Evolutionary conservation across 2,797 vertebrate species (phyloP).

Genomic region (Hemibagrus guttatus): DNA sequence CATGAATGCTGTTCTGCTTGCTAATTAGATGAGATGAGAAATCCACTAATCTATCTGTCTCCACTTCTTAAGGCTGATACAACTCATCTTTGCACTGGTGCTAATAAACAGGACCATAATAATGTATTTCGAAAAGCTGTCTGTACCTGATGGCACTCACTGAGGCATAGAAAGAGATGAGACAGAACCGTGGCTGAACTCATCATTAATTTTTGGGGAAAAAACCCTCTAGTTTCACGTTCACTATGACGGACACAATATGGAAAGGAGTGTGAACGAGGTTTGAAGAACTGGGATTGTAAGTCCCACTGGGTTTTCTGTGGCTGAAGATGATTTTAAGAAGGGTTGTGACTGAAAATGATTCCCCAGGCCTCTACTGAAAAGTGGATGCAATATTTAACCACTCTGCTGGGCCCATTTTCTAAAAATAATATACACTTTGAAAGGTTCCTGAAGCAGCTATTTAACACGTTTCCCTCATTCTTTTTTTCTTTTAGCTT

Average conservation of each 20-base stretch:
- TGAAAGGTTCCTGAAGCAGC: neutral
- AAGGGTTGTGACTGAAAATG: slow-evolving; percentile 8
- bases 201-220: neutral
- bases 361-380: neutral
- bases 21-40: neutral
- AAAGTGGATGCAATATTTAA: slow-evolving; percentile 20
- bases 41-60: slow-evolving; percentile 12
- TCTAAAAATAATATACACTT: slow-evolving; percentile 7
- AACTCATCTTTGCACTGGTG: slow-evolving; percentile 16
- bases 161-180: slow-evolving; percentile 7
- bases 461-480: neutral
- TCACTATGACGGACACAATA: slow-evolving; percentile 23
- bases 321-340: slow-evolving; percentile 14
- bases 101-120: slow-evolving; percentile 4
- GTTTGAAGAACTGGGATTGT: slow-evolving; percentile 16
- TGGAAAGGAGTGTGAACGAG: slow-evolving; percentile 12
- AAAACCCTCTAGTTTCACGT: slow-evolving; percentile 10
- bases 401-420: neutral
- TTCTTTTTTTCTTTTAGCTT: neutral
- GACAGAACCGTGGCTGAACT: neutral
- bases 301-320: neutral
- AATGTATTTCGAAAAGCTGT: slow-evolving; percentile 11
- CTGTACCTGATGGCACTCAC: slow-evolving; percentile 3
- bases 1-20: slow-evolving; percentile 6
- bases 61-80: neutral